A percentile compares a stretch with the other conserved stretches of the same genome.
These are phyloP conservation scores for Scaptomyza reducta DNA, from an alignment of 2,888 invertebrate genomes.

Conservation along the genomic window DNA sequence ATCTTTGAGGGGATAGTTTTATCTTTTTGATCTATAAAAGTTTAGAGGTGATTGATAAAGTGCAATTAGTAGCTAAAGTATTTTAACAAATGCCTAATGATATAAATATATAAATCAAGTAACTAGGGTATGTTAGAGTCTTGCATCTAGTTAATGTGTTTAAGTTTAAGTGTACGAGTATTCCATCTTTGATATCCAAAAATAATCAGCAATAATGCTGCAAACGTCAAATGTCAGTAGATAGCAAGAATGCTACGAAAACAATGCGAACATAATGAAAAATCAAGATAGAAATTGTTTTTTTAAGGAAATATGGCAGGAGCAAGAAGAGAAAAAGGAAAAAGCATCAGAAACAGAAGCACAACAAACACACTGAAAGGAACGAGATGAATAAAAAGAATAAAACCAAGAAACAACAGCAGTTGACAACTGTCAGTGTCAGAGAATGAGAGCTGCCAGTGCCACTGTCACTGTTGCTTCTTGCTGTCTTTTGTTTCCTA, in stretches of 20 bases:
- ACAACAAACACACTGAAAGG: slow-evolving; percentile 24
- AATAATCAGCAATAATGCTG: slow-evolving; percentile 32
- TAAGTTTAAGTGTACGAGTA: neutral
- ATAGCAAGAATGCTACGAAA: slow-evolving; percentile 23
- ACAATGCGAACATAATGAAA: slow-evolving; percentile 64
- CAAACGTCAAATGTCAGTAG: slow-evolving; percentile 46
- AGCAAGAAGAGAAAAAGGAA: slow-evolving; percentile 15
- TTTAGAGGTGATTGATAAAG: no score
- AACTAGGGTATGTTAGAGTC: no score
- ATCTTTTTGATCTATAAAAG: no score
- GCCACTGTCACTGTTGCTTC: slow-evolving; percentile 78
- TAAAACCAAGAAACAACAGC: slow-evolving; percentile 74
- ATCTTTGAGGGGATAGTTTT: neutral
- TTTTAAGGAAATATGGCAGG: slow-evolving; percentile 46
- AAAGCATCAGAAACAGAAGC: slow-evolving; percentile 45
- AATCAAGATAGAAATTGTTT: slow-evolving; percentile 52
- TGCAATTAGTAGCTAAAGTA: no score
- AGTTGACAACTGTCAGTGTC: slow-evolving; percentile 82
- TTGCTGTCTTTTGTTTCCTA: slow-evolving; percentile 70
- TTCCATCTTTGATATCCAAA: slow-evolving; percentile 4
- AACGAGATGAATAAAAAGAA: slow-evolving; percentile 40
- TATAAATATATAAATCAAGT: no score
- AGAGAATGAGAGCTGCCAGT: slow-evolving; percentile 61
- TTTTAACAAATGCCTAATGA: no score
- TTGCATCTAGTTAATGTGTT: neutral